Base-by-base conservation (phyloP, 2,797 vertebrate species). In the Telmatherina bonti region DNA sequence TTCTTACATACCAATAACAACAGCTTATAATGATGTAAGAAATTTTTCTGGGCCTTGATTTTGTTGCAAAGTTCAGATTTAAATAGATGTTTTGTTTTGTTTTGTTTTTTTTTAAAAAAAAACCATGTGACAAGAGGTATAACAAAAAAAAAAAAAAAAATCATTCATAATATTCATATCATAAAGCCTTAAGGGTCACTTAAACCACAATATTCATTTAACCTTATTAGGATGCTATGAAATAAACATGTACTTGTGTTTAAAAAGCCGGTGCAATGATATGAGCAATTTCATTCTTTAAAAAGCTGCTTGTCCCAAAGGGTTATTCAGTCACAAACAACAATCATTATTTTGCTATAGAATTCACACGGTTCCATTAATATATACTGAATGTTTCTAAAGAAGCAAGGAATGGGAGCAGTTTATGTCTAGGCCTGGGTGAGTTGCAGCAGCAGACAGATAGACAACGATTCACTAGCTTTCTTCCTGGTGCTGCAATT, bases 401-500 rank as follows among this genome's bases (percentile, higher is more conserved):
- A 45, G 13, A 51, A 70, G 36, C 18, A 51, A 36, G 51, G 53
- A 16, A 57, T 11, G 41, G n/a, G 51, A 15, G 30, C n/a, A 4
- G 16, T 36, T 56, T 43, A 62, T 55, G 27, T 65, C 10, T 55
- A 65, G 24, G n/a, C 36, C 66, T 31, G 53, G 45, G 60, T 13
- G 15, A 58, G 4, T 51, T 22, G 7, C 15, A 12, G 22, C 22
- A 24, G 18, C 27, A 58, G 30, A 8, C 7, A 41, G 4, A 54
- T 24, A 75, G n/a, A 43, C 63, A 76, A 51, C 64, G 8, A 58
- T 7, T 31, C 53, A 31, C 64, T 53, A 62, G 45, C 27, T 5
- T 26, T 70, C 47, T 60, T 63, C 58, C 47, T 67, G 62, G 27
- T 51, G 29, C 27, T 65, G 70, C 56, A 80, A 76, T 76, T 77